Conservation (phyloP, 1,140 invertebrate genomes). For the Drosophila serrata region DNA sequence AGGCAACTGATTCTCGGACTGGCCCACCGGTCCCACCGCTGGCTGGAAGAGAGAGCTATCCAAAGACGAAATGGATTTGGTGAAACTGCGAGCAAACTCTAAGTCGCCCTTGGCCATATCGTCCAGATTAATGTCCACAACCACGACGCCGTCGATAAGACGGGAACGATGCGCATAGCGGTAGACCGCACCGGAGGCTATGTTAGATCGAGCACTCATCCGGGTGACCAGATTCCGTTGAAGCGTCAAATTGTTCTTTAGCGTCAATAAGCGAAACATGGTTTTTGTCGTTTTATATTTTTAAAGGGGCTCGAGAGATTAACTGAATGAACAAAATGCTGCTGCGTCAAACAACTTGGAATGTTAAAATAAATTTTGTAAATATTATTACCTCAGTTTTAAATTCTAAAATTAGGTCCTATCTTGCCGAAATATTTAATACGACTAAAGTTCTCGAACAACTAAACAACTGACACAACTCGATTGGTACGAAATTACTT, state of each 20-base stretch:
- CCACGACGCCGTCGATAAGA: constrained; percentile 3
- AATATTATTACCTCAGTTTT: constrained; percentile 14
- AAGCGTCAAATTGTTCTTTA: constrained; percentile 43
- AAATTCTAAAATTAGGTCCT: constrained; percentile 30
- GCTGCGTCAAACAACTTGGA: background rate
- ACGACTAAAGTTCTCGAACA: constrained; percentile 11
- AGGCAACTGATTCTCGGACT: background rate
- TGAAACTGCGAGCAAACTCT: constrained; percentile 62
- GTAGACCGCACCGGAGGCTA: constrained; percentile 8
- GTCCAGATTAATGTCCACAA: constrained; percentile 51
- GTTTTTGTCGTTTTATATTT: constrained; percentile 5
- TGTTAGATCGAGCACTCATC: constrained; percentile 5
- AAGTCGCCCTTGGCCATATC: constrained; percentile 46
- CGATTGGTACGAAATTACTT: background rate
- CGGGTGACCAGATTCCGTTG: constrained; percentile 23
- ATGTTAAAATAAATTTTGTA: background rate
- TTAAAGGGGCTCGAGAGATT: background rate
- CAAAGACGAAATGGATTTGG: constrained; percentile 21
- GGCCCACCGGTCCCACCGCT: background rate
- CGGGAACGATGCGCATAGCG: background rate
- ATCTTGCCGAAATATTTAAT: constrained; percentile 45
- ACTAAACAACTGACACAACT: background rate
- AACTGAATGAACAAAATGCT: background rate
- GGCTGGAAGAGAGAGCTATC: background rate
- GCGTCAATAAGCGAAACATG: constrained; percentile 57